These are phyloP conservation scores for Zaprionus capensis DNA, from an alignment of 1,140 invertebrate genomes.

Conservation along the genomic window DNA sequence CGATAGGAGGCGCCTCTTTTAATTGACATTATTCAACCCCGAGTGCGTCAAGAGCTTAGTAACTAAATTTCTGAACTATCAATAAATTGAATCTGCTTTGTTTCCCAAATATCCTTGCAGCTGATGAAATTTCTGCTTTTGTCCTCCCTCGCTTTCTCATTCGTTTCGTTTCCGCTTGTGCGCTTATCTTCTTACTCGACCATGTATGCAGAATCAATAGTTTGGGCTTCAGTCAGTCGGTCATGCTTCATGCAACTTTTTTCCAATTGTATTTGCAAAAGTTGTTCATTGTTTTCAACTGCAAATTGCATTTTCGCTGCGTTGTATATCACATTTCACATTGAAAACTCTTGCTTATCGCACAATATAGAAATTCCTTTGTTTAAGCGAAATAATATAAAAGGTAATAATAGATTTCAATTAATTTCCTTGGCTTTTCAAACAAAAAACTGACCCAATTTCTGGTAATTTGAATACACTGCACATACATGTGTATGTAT, in stretches of 20 bases:
- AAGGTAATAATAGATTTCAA: not conserved
- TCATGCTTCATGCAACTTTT: slow-evolving; percentile 44
- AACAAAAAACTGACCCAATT: slow-evolving; percentile 59
- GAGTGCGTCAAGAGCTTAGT: slow-evolving; percentile 28
- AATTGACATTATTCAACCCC: slow-evolving; percentile 60
- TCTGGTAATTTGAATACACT: slow-evolving; percentile 31
- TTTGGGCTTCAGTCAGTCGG: slow-evolving; percentile 33
- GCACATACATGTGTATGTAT: not conserved
- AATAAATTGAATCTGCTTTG: slow-evolving; percentile 66
- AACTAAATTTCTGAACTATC: slow-evolving; percentile 44
- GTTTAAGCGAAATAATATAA: not conserved
- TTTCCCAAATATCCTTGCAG: not conserved
- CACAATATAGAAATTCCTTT: not conserved
- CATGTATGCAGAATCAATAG: slow-evolving; percentile 44
- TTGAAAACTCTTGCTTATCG: not conserved
- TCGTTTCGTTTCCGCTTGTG: not conserved
- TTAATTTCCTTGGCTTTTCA: not conserved
- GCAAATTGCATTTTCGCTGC: not conserved
- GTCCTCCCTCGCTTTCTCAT: not conserved
- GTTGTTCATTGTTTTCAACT: not conserved
- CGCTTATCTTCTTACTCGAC: not conserved
- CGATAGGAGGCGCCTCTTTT: slow-evolving; percentile 37
- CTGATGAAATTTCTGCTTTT: not conserved
- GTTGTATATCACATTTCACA: not conserved
- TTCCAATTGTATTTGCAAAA: slow-evolving; percentile 42